Percentiles rank a stretch among this genome's conserved stretches.
phyloP scores from a whole-genome alignment of 2,888 invertebrate genomes.

The Catocala sponsa region DNA sequence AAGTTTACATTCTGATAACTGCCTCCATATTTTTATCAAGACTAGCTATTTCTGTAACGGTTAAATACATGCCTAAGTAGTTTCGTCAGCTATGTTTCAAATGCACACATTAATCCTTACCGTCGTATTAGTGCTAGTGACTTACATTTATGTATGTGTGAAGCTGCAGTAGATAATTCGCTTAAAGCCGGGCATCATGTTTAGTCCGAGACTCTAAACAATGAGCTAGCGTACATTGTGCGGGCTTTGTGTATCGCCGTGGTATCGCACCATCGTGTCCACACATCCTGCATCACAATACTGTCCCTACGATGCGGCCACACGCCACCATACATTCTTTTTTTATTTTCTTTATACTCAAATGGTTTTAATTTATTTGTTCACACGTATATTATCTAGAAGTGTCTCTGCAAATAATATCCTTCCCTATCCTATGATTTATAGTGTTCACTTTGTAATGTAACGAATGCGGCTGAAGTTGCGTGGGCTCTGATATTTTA shows the following conservation, averaged over 20 bases:
- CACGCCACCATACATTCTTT: slow-evolving; percentile 35
- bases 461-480: slow-evolving; percentile 7
- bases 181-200: slow-evolving; percentile 69
- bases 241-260: slow-evolving; percentile 74
- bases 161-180: slow-evolving; percentile 66
- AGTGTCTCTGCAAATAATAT: slow-evolving; percentile 3
- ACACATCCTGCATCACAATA: slow-evolving; percentile 68
- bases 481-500: slow-evolving; percentile 22
- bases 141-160: slow-evolving; percentile 37
- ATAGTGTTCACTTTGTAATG: slow-evolving; percentile 11
- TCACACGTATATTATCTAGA: not conserved
- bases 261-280: slow-evolving; percentile 69
- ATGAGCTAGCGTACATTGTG: slow-evolving; percentile 76
- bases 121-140: slow-evolving; percentile 27
- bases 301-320: slow-evolving; percentile 48
- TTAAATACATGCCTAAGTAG: too few relatives aligned
- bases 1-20: too few relatives aligned
- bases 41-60: too few relatives aligned
- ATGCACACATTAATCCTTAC: not conserved
- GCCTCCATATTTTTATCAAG: too few relatives aligned
- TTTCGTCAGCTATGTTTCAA: not conserved
- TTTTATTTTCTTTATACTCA: slow-evolving; percentile 20
- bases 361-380: slow-evolving; percentile 3
- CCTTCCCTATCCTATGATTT: not conserved
- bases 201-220: slow-evolving; percentile 77